Base-by-base conservation (phyloP, 2,888 invertebrate genomes). In the Ctenicera cuprea region DNA sequence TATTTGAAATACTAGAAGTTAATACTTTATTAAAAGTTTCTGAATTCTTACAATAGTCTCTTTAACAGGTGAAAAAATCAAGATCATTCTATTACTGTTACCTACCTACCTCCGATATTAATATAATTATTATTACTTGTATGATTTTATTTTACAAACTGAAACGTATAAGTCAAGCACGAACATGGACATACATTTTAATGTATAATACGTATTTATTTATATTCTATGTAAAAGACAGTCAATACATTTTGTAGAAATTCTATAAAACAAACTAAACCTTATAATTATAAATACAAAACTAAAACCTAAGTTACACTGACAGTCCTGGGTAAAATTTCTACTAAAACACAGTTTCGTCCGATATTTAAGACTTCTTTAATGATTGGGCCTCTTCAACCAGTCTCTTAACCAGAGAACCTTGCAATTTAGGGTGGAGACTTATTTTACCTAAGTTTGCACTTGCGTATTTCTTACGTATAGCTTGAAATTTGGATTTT, bases 401-500 rank as follows among this genome's bases (percentile, higher is more conserved):
- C 41, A 85, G 75, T 71, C 81, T 84, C 50, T 77, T 81, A 18
- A 86, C 77, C 41, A 85, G 72, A 33, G 84, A 83, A 16, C 90
- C 88, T 81, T 87, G 89, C n/a, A 94, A 85, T 82, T 93, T 92
- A 0, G 91, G 88, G 26, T 92, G 89, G 26, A 88, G 81, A 62
- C 94, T 91, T 20, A 94, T 92, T 86, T 91, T 92, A 75, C 90
- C 90, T 80, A 91, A 87, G 63, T 91, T 90, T 0, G 88, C 75
- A 1, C 85, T 81, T 0, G 89, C 87, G 84, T 94, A 95, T 87
- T 94, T 95, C 71, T 89, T 90, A 78, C 90, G 90, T 5, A 94
- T 91, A 0, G 93, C 90, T 82, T 93, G 92, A 79, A 91, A 90
- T 85, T 94, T 95, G 14, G 92, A 91, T 20, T 89, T 90, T 12